Conservation (phyloP, 2,888 invertebrate species). For the Mesorhabditis sp. region DNA sequence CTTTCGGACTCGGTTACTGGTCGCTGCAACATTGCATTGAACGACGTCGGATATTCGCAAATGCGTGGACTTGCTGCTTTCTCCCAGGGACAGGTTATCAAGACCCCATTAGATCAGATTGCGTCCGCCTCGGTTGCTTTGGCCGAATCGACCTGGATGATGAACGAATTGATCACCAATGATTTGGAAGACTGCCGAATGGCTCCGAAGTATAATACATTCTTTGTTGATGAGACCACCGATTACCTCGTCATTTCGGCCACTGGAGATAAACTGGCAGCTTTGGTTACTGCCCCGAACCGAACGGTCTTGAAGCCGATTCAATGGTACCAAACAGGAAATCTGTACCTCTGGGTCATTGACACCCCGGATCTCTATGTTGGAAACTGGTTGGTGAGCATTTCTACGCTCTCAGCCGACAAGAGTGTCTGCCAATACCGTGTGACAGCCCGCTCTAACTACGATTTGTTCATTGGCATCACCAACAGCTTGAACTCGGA, state of each 20-base stretch:
- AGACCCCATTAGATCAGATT: not conserved
- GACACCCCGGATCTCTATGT: conserved; percentile 16
- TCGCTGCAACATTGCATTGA: conserved; percentile 28
- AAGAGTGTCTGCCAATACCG: conserved; percentile 39
- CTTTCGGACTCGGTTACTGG: conserved; percentile 24
- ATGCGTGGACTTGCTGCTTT: conserved; percentile 21
- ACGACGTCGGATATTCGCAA: conserved; percentile 15
- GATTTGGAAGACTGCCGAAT: conserved; percentile 42
- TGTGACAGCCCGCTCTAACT: conserved; percentile 28
- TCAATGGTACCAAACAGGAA: conserved; percentile 20
- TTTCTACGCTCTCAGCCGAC: conserved; percentile 17
- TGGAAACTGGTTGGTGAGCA: conserved; percentile 28
- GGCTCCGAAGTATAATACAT: conserved; percentile 34
- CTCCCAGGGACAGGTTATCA: conserved; percentile 18
- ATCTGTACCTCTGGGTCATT: conserved; percentile 30
- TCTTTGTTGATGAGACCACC: conserved; percentile 40
- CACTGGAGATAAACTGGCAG: conserved; percentile 31
- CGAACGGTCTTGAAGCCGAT: conserved; percentile 14
- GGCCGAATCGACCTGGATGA: not conserved
- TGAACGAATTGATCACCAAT: conserved; percentile 26
- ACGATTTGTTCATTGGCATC: conserved; percentile 34
- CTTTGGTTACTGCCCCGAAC: conserved; percentile 23
- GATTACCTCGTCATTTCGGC: conserved; percentile 25
- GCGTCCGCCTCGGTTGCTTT: not conserved
- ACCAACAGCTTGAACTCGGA: conserved; percentile 30